A percentile compares a stretch with the other conserved stretches of the same genome.
phyloP scores from a whole-genome alignment of 1,140 invertebrate species.

The Eriosoma lanigerum region DNA sequence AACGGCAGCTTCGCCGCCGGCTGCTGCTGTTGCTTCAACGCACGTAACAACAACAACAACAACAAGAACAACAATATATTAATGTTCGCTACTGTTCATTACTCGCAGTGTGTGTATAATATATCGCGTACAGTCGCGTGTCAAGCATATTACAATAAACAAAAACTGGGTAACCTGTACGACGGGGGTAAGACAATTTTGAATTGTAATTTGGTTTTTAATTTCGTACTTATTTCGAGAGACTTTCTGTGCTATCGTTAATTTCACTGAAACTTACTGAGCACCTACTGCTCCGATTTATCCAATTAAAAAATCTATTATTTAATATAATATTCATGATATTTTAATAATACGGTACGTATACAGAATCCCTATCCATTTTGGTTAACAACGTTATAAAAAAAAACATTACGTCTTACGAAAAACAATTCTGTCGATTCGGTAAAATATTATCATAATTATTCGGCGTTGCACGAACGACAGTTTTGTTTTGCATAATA shows the following conservation, averaged over 20 bases:
- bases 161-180: slow-evolving; percentile 4
- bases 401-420: too few relatives aligned
- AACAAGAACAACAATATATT: not conserved
- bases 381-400: too few relatives aligned
- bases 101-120: not conserved
- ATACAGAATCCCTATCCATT: too few relatives aligned
- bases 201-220: not conserved
- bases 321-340: too few relatives aligned
- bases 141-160: not conserved
- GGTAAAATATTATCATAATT: too few relatives aligned
- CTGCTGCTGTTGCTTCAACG: not conserved
- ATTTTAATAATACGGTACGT: too few relatives aligned
- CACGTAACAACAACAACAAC: too few relatives aligned
- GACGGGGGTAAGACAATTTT: not conserved
- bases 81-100: not conserved
- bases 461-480: too few relatives aligned
- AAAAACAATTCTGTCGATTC: too few relatives aligned
- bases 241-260: not conserved
- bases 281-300: too few relatives aligned
- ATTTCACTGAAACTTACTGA: too few relatives aligned
- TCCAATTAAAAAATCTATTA: too few relatives aligned
- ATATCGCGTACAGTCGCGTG: not conserved
- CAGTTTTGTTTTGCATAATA: not conserved
- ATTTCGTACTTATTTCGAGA: not conserved
- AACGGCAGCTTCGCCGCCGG: slow-evolving; percentile 2